Evolutionary conservation across 2,113 vertebrate genomes (phyloP).

Genomic region (Mastomys coucha): DNA sequence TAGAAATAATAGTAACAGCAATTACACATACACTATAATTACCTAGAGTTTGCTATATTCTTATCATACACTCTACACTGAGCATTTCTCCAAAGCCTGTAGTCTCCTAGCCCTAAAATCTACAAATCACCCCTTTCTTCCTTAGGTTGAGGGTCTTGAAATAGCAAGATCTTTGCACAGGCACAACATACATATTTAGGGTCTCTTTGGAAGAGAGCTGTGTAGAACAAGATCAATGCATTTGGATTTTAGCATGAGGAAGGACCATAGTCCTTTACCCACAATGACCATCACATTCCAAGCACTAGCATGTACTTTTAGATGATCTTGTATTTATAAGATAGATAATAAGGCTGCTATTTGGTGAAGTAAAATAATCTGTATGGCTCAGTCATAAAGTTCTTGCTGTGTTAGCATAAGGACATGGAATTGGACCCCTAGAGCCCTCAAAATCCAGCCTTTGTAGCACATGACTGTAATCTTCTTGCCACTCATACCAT

Average conservation of each 20-base stretch:
- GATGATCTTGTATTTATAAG: not conserved
- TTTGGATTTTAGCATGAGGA: not conserved
- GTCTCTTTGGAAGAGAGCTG: not conserved
- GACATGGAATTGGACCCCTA: not conserved
- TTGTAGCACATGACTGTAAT: not conserved
- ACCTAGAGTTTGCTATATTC: not conserved
- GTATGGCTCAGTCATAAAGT: not conserved
- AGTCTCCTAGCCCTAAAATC: not conserved
- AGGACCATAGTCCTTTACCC: not conserved
- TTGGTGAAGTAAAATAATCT: not conserved
- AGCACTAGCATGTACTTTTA: not conserved
- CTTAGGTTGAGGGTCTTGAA: not conserved
- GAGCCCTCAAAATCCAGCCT: not conserved
- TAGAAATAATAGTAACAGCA: no score
- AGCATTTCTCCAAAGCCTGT: accelerated
- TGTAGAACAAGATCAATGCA: not conserved
- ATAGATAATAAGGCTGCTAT: not conserved
- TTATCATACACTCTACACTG: not conserved
- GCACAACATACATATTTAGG: accelerated
- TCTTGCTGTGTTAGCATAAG: not conserved
- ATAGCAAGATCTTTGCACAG: not conserved
- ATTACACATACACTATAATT: no score
- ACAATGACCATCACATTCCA: not conserved
- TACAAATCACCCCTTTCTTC: not conserved
- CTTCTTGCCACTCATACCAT: no score